Evolutionary conservation across 2,888 invertebrate species (phyloP), one percentile per base, ranked within the genome.

Genomic region (Chloroclystis v-ata): DNA sequence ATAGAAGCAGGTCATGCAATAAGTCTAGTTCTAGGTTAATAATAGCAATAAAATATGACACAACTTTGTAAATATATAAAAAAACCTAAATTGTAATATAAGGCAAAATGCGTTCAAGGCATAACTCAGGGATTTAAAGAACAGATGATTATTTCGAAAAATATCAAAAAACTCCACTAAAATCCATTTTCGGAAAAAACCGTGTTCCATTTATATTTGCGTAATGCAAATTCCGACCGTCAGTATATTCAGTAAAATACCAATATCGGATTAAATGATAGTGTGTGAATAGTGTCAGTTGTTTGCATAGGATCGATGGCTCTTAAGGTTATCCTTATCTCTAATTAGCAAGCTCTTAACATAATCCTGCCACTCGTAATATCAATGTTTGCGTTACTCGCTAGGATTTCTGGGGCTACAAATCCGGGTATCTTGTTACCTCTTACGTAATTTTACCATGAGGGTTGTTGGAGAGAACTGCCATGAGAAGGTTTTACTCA

Each of bases 281-380:
- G 52, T 52, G 47, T 52, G 48, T 52, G 50, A 54, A 51, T 71
- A 75, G 65, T 72, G 73, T 67, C 56, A 67, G 64, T 65, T 82
- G 82, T 84, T 81, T 76, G 69, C 68, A 73, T 73, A 85, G 84
- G 83, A 85, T 78, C 73, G 65, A 60, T 56, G 65, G 72, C 72
- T 73, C 74, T 73, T 76, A 72, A 75, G 77, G 78, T 77, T 82
- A 78, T 75, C 73, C 74, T 77, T 81, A 78, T 75, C 73, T 74
- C 69, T 70, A 82, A 82, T 85, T 82, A 85, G 78, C 69, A 72
- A 72, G 75, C 78, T 78, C 77, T 78, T 75, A 76, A 74, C 67
- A 73, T 81, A 82, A 83, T 82, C 78, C 78, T 62, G 64, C 63
- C 64, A 61, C 73, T 69, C 72, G 60, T 74, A 80, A 72, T 41